phyloP scores from a whole-genome alignment of 2,797 vertebrate species.

The Eulemur albifrons region DNA sequence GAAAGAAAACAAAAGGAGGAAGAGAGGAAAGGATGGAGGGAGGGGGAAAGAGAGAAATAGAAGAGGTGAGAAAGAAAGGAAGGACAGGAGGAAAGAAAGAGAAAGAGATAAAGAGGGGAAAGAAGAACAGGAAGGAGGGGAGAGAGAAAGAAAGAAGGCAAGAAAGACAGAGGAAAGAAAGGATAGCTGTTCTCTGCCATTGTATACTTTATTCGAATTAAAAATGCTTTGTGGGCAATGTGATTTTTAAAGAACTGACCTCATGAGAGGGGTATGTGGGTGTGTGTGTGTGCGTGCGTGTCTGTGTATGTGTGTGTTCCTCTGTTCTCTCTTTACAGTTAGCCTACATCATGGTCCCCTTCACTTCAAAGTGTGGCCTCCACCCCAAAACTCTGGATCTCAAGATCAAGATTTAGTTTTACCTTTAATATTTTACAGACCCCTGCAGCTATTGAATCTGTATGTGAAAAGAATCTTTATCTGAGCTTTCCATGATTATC shows the following conservation, averaged over 20 bases:
- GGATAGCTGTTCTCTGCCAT: not conserved
- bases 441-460: not conserved
- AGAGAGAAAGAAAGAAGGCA: not conserved
- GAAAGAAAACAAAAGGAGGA: not conserved
- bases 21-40: rapidly evolving
- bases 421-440: not conserved
- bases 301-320: not conserved
- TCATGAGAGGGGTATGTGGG: not conserved
- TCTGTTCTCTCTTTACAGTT: not conserved
- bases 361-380: not conserved
- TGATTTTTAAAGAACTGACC: not conserved
- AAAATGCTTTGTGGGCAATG: constrained; percentile 8
- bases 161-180: not conserved
- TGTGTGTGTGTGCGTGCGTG: not conserved
- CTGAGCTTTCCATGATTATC: not conserved
- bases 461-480: not conserved
- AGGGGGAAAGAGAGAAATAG: not conserved
- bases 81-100: rapidly evolving
- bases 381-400: not conserved
- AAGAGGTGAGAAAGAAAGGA: rapidly evolving
- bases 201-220: not conserved
- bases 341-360: not conserved
- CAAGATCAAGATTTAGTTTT: constrained; percentile 9
- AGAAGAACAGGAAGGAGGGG: not conserved
- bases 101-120: not conserved